phyloP scores from a whole-genome alignment of 2,888 invertebrate species.

The Biston betularia region DNA sequence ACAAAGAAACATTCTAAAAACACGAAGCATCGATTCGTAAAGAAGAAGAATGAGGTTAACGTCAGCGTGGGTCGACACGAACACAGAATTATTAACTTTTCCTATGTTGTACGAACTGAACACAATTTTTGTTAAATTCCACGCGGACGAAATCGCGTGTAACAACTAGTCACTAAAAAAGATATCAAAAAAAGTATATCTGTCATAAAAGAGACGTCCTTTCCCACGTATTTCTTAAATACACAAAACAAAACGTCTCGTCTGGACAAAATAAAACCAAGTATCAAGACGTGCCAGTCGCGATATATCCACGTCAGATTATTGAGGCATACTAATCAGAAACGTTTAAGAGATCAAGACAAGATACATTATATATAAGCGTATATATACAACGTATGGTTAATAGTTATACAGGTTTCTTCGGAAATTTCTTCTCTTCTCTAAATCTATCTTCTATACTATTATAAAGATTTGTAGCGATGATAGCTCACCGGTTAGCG shows the following conservation, averaged over 20 bases:
- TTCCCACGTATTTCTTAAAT: not conserved
- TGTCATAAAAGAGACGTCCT: not conserved
- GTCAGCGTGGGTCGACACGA: too few species aligned
- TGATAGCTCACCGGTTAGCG: too few species aligned
- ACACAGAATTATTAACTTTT: too few species aligned
- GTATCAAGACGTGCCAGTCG: slow-evolving; percentile 34
- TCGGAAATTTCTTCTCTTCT: not conserved
- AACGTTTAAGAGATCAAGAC: slow-evolving; percentile 30
- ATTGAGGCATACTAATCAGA: slow-evolving; percentile 41
- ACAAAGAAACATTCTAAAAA: too few species aligned
- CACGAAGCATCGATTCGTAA: too few species aligned
- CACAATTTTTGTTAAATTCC: too few species aligned
- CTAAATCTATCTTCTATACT: too few species aligned
- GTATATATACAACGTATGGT: not conserved
- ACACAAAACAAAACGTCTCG: slow-evolving; percentile 3
- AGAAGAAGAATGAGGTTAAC: too few species aligned
- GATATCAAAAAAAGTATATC: not conserved
- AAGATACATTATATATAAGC: slow-evolving; percentile 14
- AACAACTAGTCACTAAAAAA: too few species aligned
- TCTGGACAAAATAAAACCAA: slow-evolving; percentile 30
- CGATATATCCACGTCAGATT: slow-evolving; percentile 37
- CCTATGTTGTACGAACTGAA: too few species aligned
- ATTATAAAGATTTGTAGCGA: too few species aligned
- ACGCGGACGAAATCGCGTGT: too few species aligned
- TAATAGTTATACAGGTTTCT: not conserved